phyloP scores from a whole-genome alignment of 2,797 vertebrate species.

The Phalloptychus januarius region DNA sequence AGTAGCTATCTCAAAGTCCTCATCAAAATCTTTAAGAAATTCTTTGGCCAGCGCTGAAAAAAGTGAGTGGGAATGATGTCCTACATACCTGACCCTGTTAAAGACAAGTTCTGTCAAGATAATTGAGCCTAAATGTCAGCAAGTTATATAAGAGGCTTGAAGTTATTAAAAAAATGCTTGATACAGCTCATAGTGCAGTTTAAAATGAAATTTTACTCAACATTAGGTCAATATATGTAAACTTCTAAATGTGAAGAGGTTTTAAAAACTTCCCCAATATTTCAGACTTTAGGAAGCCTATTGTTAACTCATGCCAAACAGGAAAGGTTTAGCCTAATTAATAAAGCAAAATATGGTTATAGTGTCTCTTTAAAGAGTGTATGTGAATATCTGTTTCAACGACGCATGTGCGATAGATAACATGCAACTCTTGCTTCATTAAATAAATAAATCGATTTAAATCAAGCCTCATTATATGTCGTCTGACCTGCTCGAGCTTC shows the following conservation, averaged over 20 bases:
- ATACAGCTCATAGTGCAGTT: not conserved
- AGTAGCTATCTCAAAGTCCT: not conserved
- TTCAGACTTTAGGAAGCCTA: not conserved
- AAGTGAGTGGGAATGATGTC: not conserved
- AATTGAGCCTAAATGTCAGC: not conserved
- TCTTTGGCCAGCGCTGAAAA: not conserved
- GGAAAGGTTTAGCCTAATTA: not conserved
- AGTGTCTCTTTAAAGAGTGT: not conserved
- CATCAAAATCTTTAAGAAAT: not conserved
- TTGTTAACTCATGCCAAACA: not conserved
- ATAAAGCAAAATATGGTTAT: not conserved
- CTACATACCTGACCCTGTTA: not conserved
- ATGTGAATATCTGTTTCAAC: not conserved
- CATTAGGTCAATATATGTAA: not conserved
- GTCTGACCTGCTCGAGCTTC: not conserved
- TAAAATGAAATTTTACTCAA: not conserved
- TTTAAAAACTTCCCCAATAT: not conserved
- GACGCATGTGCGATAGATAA: not conserved
- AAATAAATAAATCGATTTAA: not conserved
- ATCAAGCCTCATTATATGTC: not conserved
- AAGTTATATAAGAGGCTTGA: not conserved
- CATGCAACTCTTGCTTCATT: not conserved
- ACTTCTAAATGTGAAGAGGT: not conserved
- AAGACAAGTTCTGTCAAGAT: not conserved
- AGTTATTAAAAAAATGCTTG: not conserved